Percentiles rank a stretch among this genome's conserved stretches.
Conservation (phyloP, 2,888 invertebrate genomes). For the Zeuzera pyrina region DNA sequence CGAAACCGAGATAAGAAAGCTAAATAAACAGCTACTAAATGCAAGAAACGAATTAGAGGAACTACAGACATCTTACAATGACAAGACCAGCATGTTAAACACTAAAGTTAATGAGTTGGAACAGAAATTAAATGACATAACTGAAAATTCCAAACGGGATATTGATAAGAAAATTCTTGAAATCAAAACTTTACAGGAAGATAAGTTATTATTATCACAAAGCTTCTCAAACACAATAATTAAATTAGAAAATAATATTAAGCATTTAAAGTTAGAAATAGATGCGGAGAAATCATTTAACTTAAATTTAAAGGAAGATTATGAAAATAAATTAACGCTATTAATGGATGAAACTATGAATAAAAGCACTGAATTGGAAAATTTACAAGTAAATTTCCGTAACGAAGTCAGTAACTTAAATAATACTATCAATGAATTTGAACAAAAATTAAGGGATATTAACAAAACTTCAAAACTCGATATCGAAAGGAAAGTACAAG, state of each 20-base stretch:
- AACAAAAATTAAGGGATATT: slow-evolving; percentile 41
- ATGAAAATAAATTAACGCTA: slow-evolving; percentile 48
- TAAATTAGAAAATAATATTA: slow-evolving; percentile 37
- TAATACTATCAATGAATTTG: slow-evolving; percentile 48
- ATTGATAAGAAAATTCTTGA: slow-evolving; percentile 45
- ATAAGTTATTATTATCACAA: slow-evolving; percentile 43
- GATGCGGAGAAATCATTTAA: slow-evolving; percentile 40
- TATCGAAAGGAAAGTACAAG: slow-evolving; percentile 41
- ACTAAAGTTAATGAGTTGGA: slow-evolving; percentile 51
- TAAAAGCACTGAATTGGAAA: not conserved
- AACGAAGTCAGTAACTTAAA: slow-evolving; percentile 44
- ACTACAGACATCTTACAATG: too few species aligned
- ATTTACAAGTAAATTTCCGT: slow-evolving; percentile 30
- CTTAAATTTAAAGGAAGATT: slow-evolving; percentile 40
- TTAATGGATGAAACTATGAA: slow-evolving; percentile 44
- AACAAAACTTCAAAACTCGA: slow-evolving; percentile 30
- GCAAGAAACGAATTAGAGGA: too few species aligned
- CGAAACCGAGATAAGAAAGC: too few species aligned
- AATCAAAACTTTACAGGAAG: slow-evolving; percentile 50
- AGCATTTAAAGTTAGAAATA: slow-evolving; percentile 33
- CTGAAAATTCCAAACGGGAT: slow-evolving; percentile 29
- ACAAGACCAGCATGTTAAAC: slow-evolving; percentile 43
- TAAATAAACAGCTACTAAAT: too few species aligned
- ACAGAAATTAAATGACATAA: slow-evolving; percentile 39
- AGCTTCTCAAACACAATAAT: slow-evolving; percentile 44